Base-by-base conservation (phyloP, 92 coral and sea anemone genomes). In the Phenganax marumi region DNA sequence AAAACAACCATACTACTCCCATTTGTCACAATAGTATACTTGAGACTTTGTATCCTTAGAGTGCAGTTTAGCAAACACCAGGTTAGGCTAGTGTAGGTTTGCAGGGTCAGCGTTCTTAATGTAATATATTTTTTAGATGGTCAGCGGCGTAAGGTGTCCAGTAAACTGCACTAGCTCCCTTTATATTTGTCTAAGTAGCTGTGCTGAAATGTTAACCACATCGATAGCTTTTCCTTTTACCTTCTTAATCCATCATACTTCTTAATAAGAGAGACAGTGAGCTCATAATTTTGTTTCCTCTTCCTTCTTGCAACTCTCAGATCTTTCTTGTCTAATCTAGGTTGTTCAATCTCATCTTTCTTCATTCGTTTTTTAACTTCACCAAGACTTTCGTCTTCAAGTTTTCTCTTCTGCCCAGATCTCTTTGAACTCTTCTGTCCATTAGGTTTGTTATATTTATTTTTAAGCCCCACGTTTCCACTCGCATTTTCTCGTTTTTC, bases 221-320 rank as follows among this genome's bases (percentile, higher is more conserved):
- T 33, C 5, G 43, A 33, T 33, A 33, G 43, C 5, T 33, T 33
- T 33, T n/a, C n/a, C n/a, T 5, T 33, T 72, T 78, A 78, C 83
- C 83, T 78, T 78, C 83, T 78, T 49, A 78, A 49, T 6, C 83
- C 73, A 43, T 78, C 83, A 62, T 78, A 78, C 68, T 61, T 78
- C 25, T 78, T 78, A 19, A 78, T 78, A 7, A 78, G 19, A 39
- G 83, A 78, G 33, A 63, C 10, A 2, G 83, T 60, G 24, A 78
- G 52, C 49, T 78, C 83, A 62, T 78, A 78, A 62, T 78, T 78
- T 16, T 78, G 73, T n/a, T 78, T 83, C 77, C 89, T 87, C 76
- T 69, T 79, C 79, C 72, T 84, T 54, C 69, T 65, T 53, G 25
- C 26, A 80, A 66, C 68, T 75, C 58, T 71, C 52, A 58, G 75